Evolutionary conservation across 2,888 invertebrate genomes (phyloP).

Genomic region (Rosalia funebris): DNA sequence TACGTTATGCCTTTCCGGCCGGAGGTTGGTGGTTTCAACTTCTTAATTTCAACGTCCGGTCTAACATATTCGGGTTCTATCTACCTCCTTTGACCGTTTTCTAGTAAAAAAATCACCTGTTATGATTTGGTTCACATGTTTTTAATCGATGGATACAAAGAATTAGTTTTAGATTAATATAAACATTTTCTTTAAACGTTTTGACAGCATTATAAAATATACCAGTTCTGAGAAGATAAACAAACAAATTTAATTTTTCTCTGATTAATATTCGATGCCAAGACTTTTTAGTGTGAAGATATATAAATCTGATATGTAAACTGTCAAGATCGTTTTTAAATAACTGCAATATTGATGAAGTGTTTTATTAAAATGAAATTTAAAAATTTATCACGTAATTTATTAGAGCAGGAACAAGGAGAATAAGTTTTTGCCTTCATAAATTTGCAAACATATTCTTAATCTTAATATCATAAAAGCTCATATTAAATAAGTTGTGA

Average conservation of each 20-base stretch:
- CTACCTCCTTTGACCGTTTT: conserved; percentile 9
- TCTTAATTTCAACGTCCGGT: conserved; percentile 47
- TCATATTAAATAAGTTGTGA: too few species aligned
- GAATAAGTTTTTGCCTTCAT: too few species aligned
- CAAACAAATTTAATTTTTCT: conserved; percentile 3
- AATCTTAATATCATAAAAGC: too few species aligned
- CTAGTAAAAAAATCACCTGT: neutral
- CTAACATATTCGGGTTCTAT: conserved; percentile 23
- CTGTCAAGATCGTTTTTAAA: neutral
- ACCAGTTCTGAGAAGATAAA: conserved; percentile 4
- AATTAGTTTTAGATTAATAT: neutral
- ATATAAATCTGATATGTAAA: neutral
- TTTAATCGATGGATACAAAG: neutral
- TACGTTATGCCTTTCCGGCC: conserved; percentile 14
- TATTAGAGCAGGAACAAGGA: too few species aligned
- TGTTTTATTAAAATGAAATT: too few species aligned
- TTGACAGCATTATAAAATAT: conserved; percentile 1
- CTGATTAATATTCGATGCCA: neutral
- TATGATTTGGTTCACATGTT: neutral
- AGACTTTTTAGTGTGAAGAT: neutral
- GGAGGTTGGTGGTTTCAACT: conserved; percentile 36
- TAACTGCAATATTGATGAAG: neutral
- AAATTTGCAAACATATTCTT: too few species aligned
- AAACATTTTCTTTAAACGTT: conserved; percentile 6
- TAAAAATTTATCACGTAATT: too few species aligned